These are phyloP conservation scores for Schizothorax lantsangensis DNA, from an alignment of 2,797 vertebrate species.

Conservation along the genomic window DNA sequence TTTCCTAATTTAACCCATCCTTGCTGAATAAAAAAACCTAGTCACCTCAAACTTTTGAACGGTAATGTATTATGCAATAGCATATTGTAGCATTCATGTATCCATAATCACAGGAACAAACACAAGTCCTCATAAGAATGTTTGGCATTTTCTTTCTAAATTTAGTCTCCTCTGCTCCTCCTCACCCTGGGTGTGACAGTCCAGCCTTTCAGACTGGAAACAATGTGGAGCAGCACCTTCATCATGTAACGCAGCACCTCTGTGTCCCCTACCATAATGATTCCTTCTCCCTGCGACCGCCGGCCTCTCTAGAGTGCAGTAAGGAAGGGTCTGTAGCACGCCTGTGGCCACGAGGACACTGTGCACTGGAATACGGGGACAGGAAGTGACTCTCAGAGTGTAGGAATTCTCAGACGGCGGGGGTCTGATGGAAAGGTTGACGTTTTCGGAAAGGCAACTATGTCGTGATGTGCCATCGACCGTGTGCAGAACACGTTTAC, in stretches of 20 bases:
- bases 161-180: constrained; percentile 75
- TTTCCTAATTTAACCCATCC: neutral
- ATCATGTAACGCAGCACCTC: constrained; percentile 57
- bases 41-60: neutral
- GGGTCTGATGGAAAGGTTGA: constrained; percentile 46
- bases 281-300: constrained; percentile 39
- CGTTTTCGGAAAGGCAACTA: constrained; percentile 38
- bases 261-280: constrained; percentile 27
- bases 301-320: constrained; percentile 73
- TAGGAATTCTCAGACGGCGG: constrained; percentile 68
- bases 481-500: constrained; percentile 56
- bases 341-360: constrained; percentile 66
- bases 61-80: constrained; percentile 28
- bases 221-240: constrained; percentile 75
- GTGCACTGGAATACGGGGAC: constrained; percentile 57
- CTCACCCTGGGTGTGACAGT: constrained; percentile 72
- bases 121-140: constrained; percentile 71
- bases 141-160: constrained; percentile 80
- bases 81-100: constrained; percentile 33
- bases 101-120: constrained; percentile 55
- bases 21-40: neutral
- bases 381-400: constrained; percentile 72
- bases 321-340: constrained; percentile 68
- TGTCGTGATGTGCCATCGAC: constrained; percentile 44
- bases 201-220: constrained; percentile 78